Evolutionary conservation across 2,113 vertebrate genomes (phyloP), one percentile per base, ranked within the genome.

Genomic region (Trogon melanurus): DNA sequence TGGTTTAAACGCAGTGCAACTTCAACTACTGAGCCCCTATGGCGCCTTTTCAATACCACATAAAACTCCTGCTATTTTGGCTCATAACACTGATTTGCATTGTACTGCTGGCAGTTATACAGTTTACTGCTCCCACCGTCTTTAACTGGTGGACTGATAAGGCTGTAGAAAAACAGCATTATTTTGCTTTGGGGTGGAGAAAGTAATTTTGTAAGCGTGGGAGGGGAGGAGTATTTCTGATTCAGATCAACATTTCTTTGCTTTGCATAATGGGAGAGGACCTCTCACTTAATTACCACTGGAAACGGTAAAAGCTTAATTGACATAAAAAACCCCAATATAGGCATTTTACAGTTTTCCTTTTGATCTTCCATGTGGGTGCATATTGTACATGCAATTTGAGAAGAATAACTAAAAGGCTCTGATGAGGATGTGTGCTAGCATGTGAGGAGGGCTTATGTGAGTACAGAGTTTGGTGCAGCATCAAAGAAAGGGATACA

Each of bases 301-400:
- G 74, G 93, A 62, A 91, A 93, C 56, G 67, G 0, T 66, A 79
- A 94, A 85, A 92, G 92, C 82, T 96, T 97, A 94, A 96, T 95
- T 97, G 93, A 94, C 53, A 38, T 92, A 48, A 95, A 96, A 89
- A 85, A 92, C 73, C 60, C 89, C 78, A 95, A 89, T 94, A 76
- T 66, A 81, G 70, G 87, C 91, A 93, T 92, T 97, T 97, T 95
- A 92, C 87, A 94, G 69, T 96, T 97, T 97, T 89, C 87, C 32
- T n/a, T 85, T 92, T 94, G 95, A 96, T 96, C 94, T 96, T 95
- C 85, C 86, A 10, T 53, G 83, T 96, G 88, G 83, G 72, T 74
- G 83, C 95, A 79, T 93, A 95, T 66, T 95, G 88, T 53, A 91
- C 54, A 86, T 86, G 54, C 45, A 53, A 29, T 94, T 92, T 92